Percentiles rank a stretch among this genome's conserved stretches.
These are phyloP conservation scores for Pentamera pediparva DNA, from an alignment of 53 echinoderm and acorn worm species.

Conservation along the genomic window DNA sequence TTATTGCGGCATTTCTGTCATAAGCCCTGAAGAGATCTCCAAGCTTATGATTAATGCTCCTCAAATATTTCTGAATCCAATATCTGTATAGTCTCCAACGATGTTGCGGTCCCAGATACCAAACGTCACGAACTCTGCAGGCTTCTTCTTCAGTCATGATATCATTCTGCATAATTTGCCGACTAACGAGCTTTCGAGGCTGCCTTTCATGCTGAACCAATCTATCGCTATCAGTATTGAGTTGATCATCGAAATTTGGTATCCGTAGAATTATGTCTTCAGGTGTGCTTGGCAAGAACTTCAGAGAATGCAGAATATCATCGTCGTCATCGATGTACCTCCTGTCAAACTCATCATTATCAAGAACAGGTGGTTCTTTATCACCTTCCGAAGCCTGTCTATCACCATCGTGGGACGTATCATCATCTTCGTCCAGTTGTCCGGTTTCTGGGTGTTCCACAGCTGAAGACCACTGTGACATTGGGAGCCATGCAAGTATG, in stretches of 20 bases:
- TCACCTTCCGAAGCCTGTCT: too few species aligned
- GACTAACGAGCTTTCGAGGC: not conserved
- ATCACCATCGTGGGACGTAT: too few species aligned
- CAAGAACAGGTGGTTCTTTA: not conserved
- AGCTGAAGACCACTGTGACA: too few species aligned
- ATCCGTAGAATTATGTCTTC: not conserved
- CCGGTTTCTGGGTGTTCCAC: too few species aligned
- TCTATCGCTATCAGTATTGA: too few species aligned
- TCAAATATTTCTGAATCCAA: slow-evolving; percentile 30
- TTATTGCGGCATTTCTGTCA: not conserved
- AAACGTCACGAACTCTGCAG: slow-evolving; percentile 17
- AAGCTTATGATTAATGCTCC: not conserved
- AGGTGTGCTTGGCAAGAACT: not conserved
- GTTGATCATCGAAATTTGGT: too few species aligned
- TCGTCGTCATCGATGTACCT: slow-evolving; percentile 29
- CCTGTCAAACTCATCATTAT: not conserved
- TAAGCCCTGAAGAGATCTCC: not conserved
- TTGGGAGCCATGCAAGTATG: too few species aligned
- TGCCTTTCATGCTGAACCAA: not conserved
- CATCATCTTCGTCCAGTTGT: too few species aligned
- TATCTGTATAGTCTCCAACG: slow-evolving; percentile 50
- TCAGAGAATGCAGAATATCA: not conserved
- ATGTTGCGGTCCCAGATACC: slow-evolving; percentile 10
- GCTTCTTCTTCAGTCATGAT: slow-evolving; percentile 24
- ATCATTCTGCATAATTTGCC: not conserved